Evolutionary conservation across 92 coral and sea anemone genomes (phyloP).

Genomic region (Umimayanthus chanpuru): DNA sequence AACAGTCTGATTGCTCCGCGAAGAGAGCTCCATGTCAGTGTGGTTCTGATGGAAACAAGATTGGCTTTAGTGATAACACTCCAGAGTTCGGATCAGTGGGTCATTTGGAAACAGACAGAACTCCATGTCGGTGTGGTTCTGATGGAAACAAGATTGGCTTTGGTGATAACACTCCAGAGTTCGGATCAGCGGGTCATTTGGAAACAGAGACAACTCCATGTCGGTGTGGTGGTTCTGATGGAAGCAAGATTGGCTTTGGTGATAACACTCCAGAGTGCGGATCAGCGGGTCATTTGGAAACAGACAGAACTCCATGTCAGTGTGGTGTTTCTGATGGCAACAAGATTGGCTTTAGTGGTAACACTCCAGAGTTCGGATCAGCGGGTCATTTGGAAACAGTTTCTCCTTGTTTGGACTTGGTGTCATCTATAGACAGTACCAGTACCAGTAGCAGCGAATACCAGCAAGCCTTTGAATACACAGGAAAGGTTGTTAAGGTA

Average conservation of each 20-base stretch:
- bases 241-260: not conserved
- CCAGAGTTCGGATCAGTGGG: slow-evolving; percentile 28
- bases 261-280: slow-evolving; percentile 14
- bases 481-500: not conserved
- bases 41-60: not conserved
- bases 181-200: not conserved
- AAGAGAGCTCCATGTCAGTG: not conserved
- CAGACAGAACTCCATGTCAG: not conserved
- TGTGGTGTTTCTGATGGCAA: not conserved
- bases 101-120: not conserved
- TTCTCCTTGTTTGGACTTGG: not conserved
- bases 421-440: not conserved
- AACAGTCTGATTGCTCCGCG: not conserved
- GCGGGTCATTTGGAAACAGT: not conserved
- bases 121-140: no score
- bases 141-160: not conserved
- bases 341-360: not conserved
- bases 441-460: not conserved
- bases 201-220: not conserved
- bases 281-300: not conserved
- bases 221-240: not conserved
- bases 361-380: slow-evolving; percentile 22
- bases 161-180: not conserved
- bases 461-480: not conserved
- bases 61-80: not conserved